Percentiles rank a stretch among this genome's conserved stretches.
Evolutionary conservation across 1,140 invertebrate species (phyloP).

Genomic region (Pseudomyrmex flavicornis): DNA sequence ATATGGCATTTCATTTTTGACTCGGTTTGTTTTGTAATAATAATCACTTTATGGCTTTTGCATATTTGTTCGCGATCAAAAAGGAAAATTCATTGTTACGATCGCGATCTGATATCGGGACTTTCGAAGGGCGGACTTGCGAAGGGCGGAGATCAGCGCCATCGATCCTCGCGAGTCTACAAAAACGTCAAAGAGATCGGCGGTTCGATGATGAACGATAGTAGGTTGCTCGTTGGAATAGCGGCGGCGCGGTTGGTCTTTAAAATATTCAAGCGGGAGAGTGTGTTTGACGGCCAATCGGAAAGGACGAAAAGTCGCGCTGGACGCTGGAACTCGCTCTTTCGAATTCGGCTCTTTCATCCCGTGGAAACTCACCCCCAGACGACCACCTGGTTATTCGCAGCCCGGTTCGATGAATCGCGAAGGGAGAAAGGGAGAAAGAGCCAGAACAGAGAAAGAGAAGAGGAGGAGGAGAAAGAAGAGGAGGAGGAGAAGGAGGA

Average conservation of each 20-base stretch:
- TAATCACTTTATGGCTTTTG: neutral
- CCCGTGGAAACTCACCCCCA: neutral
- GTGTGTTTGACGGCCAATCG: conserved; percentile 72
- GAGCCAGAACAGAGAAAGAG: neutral
- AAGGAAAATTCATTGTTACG: conserved; percentile 11
- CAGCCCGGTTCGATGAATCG: conserved; percentile 41
- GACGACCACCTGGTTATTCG: conserved; percentile 39
- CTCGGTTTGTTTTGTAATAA: neutral
- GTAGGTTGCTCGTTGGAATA: conserved; percentile 32
- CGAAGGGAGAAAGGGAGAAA: conserved; percentile 49
- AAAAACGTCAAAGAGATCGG: conserved; percentile 59
- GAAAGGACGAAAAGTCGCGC: conserved; percentile 62
- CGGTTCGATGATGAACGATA: conserved; percentile 64
- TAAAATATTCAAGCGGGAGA: conserved; percentile 73
- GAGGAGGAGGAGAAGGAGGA: neutral
- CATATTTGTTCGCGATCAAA: neutral
- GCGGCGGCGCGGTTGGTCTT: conserved; percentile 37
- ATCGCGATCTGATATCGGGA: conserved; percentile 17
- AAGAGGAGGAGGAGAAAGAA: conserved; percentile 66
- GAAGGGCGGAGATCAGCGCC: conserved; percentile 45
- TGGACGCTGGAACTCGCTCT: conserved; percentile 54
- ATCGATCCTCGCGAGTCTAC: conserved; percentile 50
- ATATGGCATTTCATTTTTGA: neutral
- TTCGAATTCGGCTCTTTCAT: conserved; percentile 50
- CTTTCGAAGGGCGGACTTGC: neutral